These are phyloP conservation scores for Pseudopodoces humilis DNA, from an alignment of 2,113 vertebrate species.

Conservation along the genomic window DNA sequence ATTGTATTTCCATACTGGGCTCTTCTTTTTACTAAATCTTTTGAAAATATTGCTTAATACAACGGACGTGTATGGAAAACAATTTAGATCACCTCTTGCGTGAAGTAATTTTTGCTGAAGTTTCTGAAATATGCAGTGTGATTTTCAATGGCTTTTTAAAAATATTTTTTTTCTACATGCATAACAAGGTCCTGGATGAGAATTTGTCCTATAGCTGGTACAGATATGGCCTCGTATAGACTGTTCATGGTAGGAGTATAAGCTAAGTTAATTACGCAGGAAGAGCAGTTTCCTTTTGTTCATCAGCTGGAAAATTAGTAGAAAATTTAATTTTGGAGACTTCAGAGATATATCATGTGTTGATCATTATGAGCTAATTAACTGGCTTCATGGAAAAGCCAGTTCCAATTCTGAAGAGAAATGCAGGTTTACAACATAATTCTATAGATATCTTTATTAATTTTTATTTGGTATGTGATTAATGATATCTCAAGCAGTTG, in stretches of 20 bases:
- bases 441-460: not conserved
- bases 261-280: slow-evolving; percentile 9
- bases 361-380: slow-evolving; percentile 25
- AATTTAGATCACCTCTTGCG: not conserved
- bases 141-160: not conserved
- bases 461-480: not conserved
- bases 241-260: not conserved
- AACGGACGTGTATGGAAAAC: not conserved
- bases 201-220: not conserved
- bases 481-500: not conserved
- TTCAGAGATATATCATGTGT: not conserved
- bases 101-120: not conserved
- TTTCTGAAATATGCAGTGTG: not conserved
- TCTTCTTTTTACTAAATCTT: not conserved
- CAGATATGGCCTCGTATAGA: not conserved
- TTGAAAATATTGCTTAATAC: not conserved
- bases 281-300: slow-evolving; percentile 19
- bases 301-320: slow-evolving; percentile 14
- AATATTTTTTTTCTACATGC: not conserved
- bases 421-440: not conserved
- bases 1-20: not conserved
- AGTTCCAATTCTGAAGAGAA: not conserved
- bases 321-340: slow-evolving; percentile 20
- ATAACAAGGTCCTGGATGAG: not conserved
- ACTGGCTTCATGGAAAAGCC: not conserved